phyloP scores from a whole-genome alignment of 2,113 vertebrate genomes.

The Tragulus kanchil region DNA sequence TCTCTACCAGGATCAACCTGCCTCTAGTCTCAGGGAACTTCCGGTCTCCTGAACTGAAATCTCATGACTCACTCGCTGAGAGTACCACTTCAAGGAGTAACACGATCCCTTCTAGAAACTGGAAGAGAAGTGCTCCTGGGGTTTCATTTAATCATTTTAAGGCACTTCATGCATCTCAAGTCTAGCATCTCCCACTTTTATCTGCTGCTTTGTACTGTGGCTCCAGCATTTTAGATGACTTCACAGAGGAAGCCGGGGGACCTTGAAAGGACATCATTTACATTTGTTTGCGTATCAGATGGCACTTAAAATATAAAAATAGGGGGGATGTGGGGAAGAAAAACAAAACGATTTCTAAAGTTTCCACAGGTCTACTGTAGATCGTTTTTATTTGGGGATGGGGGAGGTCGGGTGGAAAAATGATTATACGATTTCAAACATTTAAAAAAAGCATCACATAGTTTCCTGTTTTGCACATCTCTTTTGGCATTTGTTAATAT shows the following conservation, averaged over 20 bases:
- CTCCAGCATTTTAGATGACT: constrained; percentile 60
- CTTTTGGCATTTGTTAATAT: constrained; percentile 58
- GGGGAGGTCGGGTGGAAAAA: constrained; percentile 40
- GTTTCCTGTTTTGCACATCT: constrained; percentile 57
- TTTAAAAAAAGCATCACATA: constrained; percentile 17
- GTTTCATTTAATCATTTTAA: neutral
- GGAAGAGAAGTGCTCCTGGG: neutral
- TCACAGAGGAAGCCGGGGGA: constrained; percentile 42
- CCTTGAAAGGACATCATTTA: constrained; percentile 53
- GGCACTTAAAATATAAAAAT: constrained; percentile 61
- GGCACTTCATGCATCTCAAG: constrained; percentile 22
- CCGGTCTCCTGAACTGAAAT: neutral
- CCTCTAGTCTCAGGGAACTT: neutral
- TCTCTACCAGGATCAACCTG: neutral
- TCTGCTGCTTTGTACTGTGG: neutral
- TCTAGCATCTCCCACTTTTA: neutral
- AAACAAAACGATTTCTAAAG: constrained; percentile 51
- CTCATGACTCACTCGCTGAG: neutral
- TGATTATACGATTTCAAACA: constrained; percentile 11
- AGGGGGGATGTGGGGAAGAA: neutral
- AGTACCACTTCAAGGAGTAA: neutral
- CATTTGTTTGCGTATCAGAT: constrained; percentile 55
- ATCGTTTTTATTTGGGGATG: neutral
- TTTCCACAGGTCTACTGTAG: neutral
- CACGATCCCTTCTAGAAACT: constrained; percentile 16